phyloP scores from a whole-genome alignment of 2,113 vertebrate species.

The Cricetomys ansorgei region DNA sequence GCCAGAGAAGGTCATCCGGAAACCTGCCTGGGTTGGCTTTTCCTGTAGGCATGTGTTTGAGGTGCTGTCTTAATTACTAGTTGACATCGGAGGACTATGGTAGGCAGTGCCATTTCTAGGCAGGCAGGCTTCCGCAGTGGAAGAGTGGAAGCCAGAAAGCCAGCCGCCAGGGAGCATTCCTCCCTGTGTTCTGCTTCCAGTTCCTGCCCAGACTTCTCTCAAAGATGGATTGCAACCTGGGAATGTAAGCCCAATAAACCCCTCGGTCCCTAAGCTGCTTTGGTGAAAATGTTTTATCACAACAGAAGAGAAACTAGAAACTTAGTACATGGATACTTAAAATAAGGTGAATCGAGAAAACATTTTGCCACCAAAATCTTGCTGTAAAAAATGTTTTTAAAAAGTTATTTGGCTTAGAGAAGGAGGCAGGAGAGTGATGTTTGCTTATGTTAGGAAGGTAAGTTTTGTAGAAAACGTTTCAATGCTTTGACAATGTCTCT shows the following conservation, averaged over 20 bases:
- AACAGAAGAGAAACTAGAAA: neutral
- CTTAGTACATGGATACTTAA: neutral
- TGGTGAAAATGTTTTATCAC: neutral
- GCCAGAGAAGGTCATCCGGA: neutral
- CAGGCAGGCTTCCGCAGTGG: neutral
- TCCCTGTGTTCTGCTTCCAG: neutral
- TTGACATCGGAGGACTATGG: neutral
- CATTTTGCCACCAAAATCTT: neutral
- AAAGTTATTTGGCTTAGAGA: neutral
- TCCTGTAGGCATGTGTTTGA: no score
- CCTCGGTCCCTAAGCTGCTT: neutral
- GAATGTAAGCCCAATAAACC: neutral
- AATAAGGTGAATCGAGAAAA: neutral
- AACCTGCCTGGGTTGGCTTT: neutral
- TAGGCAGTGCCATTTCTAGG: neutral
- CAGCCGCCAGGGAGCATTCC: neutral
- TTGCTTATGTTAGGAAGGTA: neutral
- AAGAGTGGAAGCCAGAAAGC: neutral
- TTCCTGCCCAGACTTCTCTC: neutral
- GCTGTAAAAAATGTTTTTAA: constrained; percentile 22
- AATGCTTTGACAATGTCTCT: constrained; percentile 51
- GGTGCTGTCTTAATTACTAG: neutral
- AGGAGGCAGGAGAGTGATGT: neutral
- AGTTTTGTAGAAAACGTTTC: constrained; percentile 20
- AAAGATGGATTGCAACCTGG: neutral